Conservation (phyloP, 2,888 invertebrate species). For the Lasioglossum vierecki region DNA sequence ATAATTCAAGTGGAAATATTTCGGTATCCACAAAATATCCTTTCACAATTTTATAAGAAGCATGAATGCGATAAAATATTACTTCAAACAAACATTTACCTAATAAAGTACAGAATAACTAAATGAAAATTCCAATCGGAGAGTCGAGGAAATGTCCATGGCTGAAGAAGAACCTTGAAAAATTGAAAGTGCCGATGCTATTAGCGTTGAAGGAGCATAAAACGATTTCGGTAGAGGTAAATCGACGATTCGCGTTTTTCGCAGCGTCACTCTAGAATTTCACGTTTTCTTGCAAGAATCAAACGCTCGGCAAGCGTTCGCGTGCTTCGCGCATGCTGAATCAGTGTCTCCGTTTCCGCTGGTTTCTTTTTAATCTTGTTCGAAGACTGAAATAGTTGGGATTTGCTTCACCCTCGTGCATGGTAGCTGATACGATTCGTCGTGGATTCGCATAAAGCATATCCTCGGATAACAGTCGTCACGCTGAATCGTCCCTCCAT, state of each 20-base stretch:
- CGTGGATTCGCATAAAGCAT: constrained; percentile 35
- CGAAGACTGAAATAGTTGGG: constrained; percentile 36
- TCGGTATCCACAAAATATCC: neutral
- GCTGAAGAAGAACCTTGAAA: neutral
- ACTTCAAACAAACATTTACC: neutral
- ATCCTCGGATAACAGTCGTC: constrained; percentile 15
- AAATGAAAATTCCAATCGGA: neutral
- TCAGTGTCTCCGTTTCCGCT: constrained; percentile 12
- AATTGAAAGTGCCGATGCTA: neutral
- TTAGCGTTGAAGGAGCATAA: neutral
- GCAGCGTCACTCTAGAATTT: neutral
- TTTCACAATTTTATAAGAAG: neutral
- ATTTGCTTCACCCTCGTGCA: constrained; percentile 32
- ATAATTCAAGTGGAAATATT: too few relatives aligned
- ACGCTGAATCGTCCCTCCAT: constrained; percentile 37
- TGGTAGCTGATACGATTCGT: constrained; percentile 40
- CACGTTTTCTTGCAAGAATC: neutral
- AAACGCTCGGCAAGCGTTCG: neutral
- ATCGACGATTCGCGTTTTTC: neutral
- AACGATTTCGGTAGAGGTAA: neutral
- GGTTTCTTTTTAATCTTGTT: constrained; percentile 20
- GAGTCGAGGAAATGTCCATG: neutral
- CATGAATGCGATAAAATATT: neutral
- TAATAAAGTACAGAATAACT: neutral
- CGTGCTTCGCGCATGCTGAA: constrained; percentile 20